Percentiles rank a stretch among this genome's conserved stretches.
Conservation (phyloP, 2,113 vertebrate species). For the Acrocephalus arundinaceus region DNA sequence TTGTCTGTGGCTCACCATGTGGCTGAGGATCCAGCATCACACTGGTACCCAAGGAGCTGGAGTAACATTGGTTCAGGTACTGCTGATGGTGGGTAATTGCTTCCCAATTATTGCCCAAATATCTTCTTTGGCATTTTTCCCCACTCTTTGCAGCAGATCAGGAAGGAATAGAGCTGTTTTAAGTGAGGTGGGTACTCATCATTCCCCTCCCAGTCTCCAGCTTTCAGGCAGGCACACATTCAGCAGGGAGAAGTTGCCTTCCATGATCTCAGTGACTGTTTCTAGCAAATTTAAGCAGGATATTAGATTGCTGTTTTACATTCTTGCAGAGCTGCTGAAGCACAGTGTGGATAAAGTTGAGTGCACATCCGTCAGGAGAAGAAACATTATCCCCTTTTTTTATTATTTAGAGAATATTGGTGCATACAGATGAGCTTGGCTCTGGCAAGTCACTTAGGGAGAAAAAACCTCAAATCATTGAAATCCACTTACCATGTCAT, state of each 20-base stretch:
- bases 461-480: background rate
- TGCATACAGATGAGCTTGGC: background rate
- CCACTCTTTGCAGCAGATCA: background rate
- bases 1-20: background rate
- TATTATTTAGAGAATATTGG: constrained; percentile 14
- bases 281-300: constrained; percentile 5
- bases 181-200: background rate
- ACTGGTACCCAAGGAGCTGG: background rate
- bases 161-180: background rate
- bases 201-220: background rate
- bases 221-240: background rate
- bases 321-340: constrained; percentile 15
- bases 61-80: background rate
- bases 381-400: background rate
- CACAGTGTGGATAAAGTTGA: background rate
- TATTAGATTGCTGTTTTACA: background rate
- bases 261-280: background rate
- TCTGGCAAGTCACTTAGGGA: background rate
- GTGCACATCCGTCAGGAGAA: background rate
- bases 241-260: background rate
- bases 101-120: background rate
- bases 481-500: background rate
- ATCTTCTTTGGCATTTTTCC: background rate
- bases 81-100: background rate
- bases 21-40: background rate